Evolutionary conservation across 2,797 vertebrate species (phyloP).

Genomic region (Sebastes kiyomatsui): DNA sequence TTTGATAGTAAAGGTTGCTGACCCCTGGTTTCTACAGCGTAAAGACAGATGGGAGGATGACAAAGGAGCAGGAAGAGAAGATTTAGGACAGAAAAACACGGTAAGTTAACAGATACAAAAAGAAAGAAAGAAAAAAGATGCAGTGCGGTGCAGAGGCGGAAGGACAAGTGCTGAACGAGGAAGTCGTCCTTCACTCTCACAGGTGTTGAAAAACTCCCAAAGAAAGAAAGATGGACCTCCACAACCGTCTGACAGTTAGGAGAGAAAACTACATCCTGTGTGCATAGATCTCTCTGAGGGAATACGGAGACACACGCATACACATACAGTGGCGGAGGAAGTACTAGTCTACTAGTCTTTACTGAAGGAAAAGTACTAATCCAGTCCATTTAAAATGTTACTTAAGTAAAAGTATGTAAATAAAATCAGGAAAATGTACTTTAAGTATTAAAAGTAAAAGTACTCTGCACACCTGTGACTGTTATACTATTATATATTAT

Average conservation of each 20-base stretch:
- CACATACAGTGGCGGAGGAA: neutral
- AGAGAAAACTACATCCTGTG: slow-evolving; percentile 31
- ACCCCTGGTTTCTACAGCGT: neutral
- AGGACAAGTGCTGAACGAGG: slow-evolving; percentile 8
- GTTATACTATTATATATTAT: too few species aligned
- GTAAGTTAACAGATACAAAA: neutral
- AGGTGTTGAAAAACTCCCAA: slow-evolving; percentile 32
- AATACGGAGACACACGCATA: slow-evolving; percentile 9
- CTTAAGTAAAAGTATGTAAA: too few species aligned
- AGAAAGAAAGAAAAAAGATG: neutral
- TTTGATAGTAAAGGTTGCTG: too few species aligned
- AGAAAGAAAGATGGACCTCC: slow-evolving; percentile 24
- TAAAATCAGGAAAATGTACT: too few species aligned
- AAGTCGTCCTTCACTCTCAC: slow-evolving; percentile 33
- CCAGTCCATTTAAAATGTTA: too few species aligned
- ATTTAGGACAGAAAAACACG: neutral
- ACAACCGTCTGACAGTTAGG: neutral
- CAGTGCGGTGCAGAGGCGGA: neutral
- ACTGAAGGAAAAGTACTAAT: too few species aligned
- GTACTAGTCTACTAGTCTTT: too few species aligned
- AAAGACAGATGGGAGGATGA: slow-evolving; percentile 29
- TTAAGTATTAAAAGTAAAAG: too few species aligned
- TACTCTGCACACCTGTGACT: too few species aligned
- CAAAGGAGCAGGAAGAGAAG: neutral
- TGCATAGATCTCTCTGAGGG: neutral